Evolutionary conservation across 2,888 invertebrate genomes (phyloP).

Genomic region (Galeruca laticollis): DNA sequence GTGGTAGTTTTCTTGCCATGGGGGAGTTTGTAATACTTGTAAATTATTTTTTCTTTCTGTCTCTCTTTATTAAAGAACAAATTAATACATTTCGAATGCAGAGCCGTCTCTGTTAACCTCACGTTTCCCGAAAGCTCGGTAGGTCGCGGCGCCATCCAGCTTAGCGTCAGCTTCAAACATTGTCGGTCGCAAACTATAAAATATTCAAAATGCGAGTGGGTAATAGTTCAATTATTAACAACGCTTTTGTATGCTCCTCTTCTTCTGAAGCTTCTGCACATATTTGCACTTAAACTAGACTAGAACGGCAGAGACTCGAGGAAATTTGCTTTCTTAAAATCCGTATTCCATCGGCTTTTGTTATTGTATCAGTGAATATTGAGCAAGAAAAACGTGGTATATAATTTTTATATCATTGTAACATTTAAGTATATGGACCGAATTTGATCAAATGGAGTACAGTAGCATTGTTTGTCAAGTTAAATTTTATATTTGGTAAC

Average conservation of each 20-base stretch:
- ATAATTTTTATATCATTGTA: neutral
- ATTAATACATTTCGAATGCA: no score
- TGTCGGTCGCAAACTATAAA: slow-evolving; percentile 40
- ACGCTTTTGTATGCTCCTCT: slow-evolving; percentile 36
- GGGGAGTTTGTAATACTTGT: no score
- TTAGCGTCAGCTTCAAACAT: slow-evolving; percentile 31
- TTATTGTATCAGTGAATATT: slow-evolving; percentile 2
- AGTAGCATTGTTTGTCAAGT: no score
- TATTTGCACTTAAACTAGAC: slow-evolving; percentile 29
- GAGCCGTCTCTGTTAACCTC: slow-evolving; percentile 4
- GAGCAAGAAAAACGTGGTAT: neutral
- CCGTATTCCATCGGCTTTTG: neutral
- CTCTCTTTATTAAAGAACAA: no score
- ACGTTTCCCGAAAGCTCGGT: slow-evolving; percentile 16
- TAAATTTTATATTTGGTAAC: no score
- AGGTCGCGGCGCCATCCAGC: slow-evolving; percentile 23
- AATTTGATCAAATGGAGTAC: no score
- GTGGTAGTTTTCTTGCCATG: no score
- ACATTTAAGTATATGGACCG: no score
- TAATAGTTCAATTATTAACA: slow-evolving; percentile 46
- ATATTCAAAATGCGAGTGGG: slow-evolving; percentile 46
- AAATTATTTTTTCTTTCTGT: no score
- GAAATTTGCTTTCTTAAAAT: slow-evolving; percentile 17
- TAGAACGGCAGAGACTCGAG: slow-evolving; percentile 3
- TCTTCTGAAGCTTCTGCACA: slow-evolving; percentile 28